Base-by-base conservation (phyloP, 2,888 invertebrate genomes). In the Harpagoxenus sublaevis region DNA sequence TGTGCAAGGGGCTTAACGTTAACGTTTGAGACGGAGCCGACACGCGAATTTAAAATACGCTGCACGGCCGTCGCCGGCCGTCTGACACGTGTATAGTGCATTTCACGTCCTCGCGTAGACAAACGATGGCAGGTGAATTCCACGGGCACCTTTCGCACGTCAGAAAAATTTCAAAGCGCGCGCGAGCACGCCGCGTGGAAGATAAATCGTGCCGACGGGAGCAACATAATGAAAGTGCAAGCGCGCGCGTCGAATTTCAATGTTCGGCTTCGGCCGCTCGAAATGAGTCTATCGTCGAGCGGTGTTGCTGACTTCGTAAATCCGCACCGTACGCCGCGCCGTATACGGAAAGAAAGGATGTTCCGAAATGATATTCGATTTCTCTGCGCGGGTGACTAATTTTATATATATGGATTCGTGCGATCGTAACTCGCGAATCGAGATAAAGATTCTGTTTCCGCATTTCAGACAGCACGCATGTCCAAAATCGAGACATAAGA, bases 121-220 rank as follows among this genome's bases (percentile, higher is more conserved):
- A 70, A 79, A 79, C 70, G 79, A 79, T 60, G 71, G 71, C 78
- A 78, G 60, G 79, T 79, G 70, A 60, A 70, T 57, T 60, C 42
- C 71, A 28, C 39, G 78, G 42, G 31, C 45, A 57, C 23, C 78
- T 28, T 74, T 39, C 15, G 57, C 23, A 57, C 70, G 79, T 79
- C 79, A 70, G 79, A 79, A 79, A 78, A 79, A 79, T 79, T 48
- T 35, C 57, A 39, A 35, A 60, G 57, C 60, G 79, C 45, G 35
- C 15, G 15, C 42, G 6, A 28, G n/a, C 10, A 63, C 42, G 42
- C 28, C 31, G 31, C 15, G 23, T 23, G 48, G 18, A 79, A 70
- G 70, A 79, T 70, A 79, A 81, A 81, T 81, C 79, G 60, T 35
- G 48, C 18, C 42, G 31, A 12, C 70, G 45, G 57, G 28, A 79